Conservation (phyloP, 2,113 vertebrate genomes). For the Phyllostomus discolor region DNA sequence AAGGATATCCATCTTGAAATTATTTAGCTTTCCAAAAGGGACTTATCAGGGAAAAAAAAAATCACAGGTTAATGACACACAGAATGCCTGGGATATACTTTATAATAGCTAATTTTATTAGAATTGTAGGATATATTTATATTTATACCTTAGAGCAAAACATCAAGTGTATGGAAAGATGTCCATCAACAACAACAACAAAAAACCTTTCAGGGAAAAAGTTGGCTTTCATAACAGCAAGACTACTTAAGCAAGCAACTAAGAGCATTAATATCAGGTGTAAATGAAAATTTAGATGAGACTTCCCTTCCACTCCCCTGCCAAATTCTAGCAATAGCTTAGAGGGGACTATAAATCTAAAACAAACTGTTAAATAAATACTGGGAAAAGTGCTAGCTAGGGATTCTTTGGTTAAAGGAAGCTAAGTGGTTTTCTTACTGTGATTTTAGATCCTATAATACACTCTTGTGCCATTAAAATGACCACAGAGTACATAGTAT, state of each 20-base stretch:
- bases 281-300: slow-evolving; percentile 27
- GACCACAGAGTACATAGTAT: not conserved
- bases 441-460: not conserved
- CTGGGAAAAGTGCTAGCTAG: not conserved
- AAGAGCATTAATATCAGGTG: not conserved
- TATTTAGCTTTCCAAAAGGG: slow-evolving; percentile 7
- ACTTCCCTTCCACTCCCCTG: not conserved
- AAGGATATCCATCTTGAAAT: not conserved
- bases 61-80: not conserved
- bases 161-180: not conserved
- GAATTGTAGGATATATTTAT: not conserved
- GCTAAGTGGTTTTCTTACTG: not conserved
- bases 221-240: not conserved
- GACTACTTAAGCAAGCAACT: not conserved
- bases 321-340: slow-evolving; percentile 29
- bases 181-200: not conserved
- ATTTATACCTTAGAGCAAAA: not conserved
- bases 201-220: not conserved
- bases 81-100: not conserved
- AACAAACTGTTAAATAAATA: not conserved
- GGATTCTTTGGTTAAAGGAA: slow-evolving; percentile 6
- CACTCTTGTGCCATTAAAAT: not conserved
- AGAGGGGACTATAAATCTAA: not conserved
- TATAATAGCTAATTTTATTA: not conserved
- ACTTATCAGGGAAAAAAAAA: not conserved